phyloP scores from a whole-genome alignment of 1,140 invertebrate genomes.

The Drosophila bifasciata region DNA sequence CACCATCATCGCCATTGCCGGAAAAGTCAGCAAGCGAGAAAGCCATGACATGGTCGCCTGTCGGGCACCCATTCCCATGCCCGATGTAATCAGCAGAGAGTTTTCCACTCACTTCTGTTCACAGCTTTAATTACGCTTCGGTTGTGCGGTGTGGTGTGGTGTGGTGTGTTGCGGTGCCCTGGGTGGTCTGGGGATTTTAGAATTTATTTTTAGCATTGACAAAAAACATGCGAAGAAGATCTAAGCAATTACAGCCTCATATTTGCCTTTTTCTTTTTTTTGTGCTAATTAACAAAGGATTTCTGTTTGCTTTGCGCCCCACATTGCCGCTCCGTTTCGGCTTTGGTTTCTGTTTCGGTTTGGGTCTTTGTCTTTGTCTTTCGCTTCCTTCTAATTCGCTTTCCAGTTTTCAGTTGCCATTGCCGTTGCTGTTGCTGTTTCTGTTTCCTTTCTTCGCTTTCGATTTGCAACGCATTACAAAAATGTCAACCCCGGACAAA shows the following conservation, averaged over 20 bases:
- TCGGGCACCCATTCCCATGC: constrained; percentile 7
- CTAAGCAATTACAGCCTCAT: constrained; percentile 27
- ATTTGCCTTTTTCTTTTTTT: constrained; percentile 34
- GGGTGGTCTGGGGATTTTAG: not conserved
- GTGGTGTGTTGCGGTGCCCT: too few species aligned
- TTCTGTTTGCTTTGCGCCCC: constrained; percentile 64
- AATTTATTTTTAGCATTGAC: constrained; percentile 49
- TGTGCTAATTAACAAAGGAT: constrained; percentile 74
- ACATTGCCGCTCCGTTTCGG: constrained; percentile 57
- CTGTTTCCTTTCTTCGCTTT: constrained; percentile 33
- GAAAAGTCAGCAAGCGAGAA: constrained; percentile 15
- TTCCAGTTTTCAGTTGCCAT: not conserved
- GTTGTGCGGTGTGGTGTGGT: not conserved
- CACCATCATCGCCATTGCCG: too few species aligned
- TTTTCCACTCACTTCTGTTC: constrained; percentile 19
- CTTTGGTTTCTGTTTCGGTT: too few species aligned
- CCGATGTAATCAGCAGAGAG: constrained; percentile 53
- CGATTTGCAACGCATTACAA: constrained; percentile 77
- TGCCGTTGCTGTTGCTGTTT: not conserved
- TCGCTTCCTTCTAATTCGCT: constrained; percentile 18
- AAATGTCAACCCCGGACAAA: constrained; percentile 62
- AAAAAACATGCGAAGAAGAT: constrained; percentile 50
- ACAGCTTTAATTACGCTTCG: constrained; percentile 65
- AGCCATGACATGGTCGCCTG: too few species aligned
- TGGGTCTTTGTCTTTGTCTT: not conserved